Base-by-base conservation (phyloP, 2,888 invertebrate genomes). In the Pinctada fucata region DNA sequence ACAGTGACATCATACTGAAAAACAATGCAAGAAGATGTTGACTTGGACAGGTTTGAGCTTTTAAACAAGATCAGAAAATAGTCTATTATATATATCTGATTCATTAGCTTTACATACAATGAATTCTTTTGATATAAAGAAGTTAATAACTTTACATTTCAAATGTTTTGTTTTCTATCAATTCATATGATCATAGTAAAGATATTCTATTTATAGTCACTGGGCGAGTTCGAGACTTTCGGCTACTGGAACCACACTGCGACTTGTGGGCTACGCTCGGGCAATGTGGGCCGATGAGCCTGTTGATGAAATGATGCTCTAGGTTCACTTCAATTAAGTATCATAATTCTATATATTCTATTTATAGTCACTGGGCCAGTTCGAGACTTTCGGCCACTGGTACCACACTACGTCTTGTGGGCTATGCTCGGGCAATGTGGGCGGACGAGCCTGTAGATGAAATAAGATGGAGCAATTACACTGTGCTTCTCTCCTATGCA, bases 401-500 rank as follows among this genome's bases (percentile, higher is more conserved):
- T 0, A 83, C 84, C 3, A 87, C 88, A 47, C 86, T 87, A 73
- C 83, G 84, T 72, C 78, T 88, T 4, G 82, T 89, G 4, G 83
- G 82, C 67, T 88, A 88, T 75, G 87, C 88, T 0, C 83, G 83
- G 49, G 80, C 82, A 3, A 87, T 88, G 82, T 89, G 88, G 89
- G 78, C 79, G 64, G 85, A 84, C 4, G 88, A 87, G 69, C 83
- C 87, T n/a, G 87, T 89, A 69, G 87, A 89, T 75, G 80, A 87
- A 0, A 84, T 89, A 10, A 85, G 85, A 76, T 81, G 87, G 69
- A 88, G 87, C 67, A 84, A 85, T 67, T 90, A 90, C 79, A 85
- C 83, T 50, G 89, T 90, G n/a, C 85, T 86, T 31, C 80, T 90
- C 64, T 86, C 87, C n/a, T 90, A 90, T 81, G 86, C 88, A 45